Conservation (phyloP, 2,113 vertebrate species). For the Ahaetulla prasina region DNA sequence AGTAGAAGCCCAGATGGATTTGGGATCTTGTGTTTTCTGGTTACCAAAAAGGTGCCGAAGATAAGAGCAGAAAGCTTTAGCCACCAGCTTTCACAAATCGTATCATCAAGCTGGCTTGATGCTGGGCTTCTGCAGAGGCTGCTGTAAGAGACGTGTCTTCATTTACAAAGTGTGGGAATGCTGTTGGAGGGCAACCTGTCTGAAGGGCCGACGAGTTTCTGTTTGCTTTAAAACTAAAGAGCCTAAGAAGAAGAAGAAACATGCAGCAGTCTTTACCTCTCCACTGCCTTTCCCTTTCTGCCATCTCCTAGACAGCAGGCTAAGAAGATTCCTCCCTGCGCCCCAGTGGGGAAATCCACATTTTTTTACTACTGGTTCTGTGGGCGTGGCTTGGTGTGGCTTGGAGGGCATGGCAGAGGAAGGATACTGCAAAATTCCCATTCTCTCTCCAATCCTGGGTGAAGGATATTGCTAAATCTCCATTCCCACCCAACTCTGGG, state of each 20-base stretch:
- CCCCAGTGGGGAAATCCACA: no score
- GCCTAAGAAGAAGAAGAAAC: background rate
- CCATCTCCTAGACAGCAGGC: background rate
- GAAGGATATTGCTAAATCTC: no score
- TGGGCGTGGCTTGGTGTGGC: no score
- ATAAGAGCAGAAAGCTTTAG: background rate
- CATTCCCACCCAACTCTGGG: no score
- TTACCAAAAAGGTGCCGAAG: background rate
- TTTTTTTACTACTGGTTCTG: no score
- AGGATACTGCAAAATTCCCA: no score
- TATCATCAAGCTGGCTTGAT: background rate
- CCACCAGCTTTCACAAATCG: background rate
- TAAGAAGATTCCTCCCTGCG: background rate
- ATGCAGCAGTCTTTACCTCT: background rate
- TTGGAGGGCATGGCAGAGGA: no score
- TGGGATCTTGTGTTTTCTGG: background rate
- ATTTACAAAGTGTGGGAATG: background rate
- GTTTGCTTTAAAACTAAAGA: background rate
- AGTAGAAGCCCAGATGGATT: background rate
- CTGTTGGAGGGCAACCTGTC: background rate
- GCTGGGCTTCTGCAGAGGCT: background rate
- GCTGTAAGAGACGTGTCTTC: background rate
- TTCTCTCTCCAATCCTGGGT: no score
- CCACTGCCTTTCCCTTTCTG: background rate
- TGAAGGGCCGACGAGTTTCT: background rate